Conservation (phyloP, 2,113 vertebrate genomes). For the Ictalurus furcatus region DNA sequence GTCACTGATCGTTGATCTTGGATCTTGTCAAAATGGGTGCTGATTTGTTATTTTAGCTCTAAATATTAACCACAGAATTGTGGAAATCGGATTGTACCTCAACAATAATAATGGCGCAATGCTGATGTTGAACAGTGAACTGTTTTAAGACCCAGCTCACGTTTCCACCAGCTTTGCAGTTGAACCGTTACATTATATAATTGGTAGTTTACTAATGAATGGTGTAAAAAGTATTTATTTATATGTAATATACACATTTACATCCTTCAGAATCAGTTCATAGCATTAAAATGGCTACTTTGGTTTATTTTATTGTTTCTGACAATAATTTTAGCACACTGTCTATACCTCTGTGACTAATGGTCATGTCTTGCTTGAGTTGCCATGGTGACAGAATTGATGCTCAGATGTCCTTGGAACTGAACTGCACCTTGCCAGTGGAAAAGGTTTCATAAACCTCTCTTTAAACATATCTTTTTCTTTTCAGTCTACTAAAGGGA, state of each 20-base stretch:
- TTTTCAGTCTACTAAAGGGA: slow-evolving; percentile 87
- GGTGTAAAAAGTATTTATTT: too few relatives aligned
- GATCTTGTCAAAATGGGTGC: neutral
- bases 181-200: neutral
- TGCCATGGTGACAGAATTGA: neutral
- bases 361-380: neutral
- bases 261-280: neutral
- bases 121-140: neutral
- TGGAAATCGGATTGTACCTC: neutral
- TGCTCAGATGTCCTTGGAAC: neutral
- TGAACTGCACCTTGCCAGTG: neutral
- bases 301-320: neutral
- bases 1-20: neutral
- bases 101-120: neutral
- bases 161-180: neutral
- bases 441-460: neutral
- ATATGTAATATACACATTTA: neutral
- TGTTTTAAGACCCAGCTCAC: neutral
- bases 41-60: neutral
- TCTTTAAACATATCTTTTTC: neutral
- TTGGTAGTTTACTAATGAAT: neutral
- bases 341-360: neutral
- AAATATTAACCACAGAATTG: neutral
- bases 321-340: neutral
- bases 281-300: neutral